Conservation (phyloP, 1,140 invertebrate species). For the Apis florea region DNA sequence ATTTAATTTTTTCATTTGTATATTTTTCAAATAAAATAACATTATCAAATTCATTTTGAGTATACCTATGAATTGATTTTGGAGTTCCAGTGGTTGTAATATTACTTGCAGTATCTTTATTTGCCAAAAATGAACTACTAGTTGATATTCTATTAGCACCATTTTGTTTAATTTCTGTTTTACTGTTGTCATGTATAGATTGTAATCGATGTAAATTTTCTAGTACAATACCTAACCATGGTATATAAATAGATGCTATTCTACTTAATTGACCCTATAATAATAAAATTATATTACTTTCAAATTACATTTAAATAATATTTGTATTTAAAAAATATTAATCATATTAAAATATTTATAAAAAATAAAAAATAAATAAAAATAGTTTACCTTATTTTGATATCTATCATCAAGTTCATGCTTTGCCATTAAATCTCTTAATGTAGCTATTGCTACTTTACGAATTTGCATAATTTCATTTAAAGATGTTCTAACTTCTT, state of each 20-base stretch:
- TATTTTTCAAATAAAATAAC: constrained; percentile 12
- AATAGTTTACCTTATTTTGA: constrained; percentile 81
- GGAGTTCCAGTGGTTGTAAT: constrained; percentile 75
- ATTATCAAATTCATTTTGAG: constrained; percentile 41
- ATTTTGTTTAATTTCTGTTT: constrained; percentile 74
- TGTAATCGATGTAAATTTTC: constrained; percentile 88
- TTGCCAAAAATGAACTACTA: constrained; percentile 77
- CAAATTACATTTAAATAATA: background rate
- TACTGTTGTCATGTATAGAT: constrained; percentile 72
- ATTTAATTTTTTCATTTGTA: background rate
- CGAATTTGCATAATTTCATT: constrained; percentile 91
- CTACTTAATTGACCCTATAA: constrained; percentile 88
- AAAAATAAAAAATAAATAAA: background rate
- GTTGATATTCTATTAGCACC: constrained; percentile 80
- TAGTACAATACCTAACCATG: constrained; percentile 92
- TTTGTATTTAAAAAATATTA: background rate
- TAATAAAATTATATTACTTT: constrained; percentile 31
- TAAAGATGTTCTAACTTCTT: constrained; percentile 89
- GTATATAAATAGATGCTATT: constrained; percentile 94
- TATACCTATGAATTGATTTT: constrained; percentile 77
- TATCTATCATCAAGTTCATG: constrained; percentile 97
- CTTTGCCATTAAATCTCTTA: constrained; percentile 94
- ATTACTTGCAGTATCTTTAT: constrained; percentile 59
- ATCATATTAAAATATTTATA: background rate
- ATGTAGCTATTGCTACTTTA: constrained; percentile 87